These are phyloP conservation scores for Nomada lathburiana DNA, from an alignment of 2,888 invertebrate species.

Conservation along the genomic window DNA sequence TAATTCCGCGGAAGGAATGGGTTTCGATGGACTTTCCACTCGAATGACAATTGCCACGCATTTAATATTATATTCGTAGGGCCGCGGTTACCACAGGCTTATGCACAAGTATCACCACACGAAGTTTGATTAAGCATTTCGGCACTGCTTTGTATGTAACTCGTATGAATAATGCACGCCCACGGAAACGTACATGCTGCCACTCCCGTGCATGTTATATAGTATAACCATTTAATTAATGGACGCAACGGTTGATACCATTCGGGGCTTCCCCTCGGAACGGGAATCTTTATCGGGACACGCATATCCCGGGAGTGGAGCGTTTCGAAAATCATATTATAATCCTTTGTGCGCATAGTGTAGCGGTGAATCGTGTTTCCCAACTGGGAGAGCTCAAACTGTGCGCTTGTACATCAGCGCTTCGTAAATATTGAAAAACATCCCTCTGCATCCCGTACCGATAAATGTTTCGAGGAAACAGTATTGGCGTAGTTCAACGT, in stretches of 20 bases:
- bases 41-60: too few relatives aligned
- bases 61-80: too few relatives aligned
- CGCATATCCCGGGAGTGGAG: not conserved
- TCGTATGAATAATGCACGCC: not conserved
- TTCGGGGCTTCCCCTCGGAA: not conserved
- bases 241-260: slow-evolving; percentile 12
- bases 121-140: not conserved
- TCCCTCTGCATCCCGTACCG: not conserved
- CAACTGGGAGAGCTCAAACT: not conserved
- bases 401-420: not conserved
- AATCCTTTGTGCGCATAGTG: slow-evolving; percentile 26
- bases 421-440: slow-evolving; percentile 46
- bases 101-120: not conserved
- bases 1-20: too few relatives aligned
- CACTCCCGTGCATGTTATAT: not conserved
- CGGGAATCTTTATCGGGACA: slow-evolving; percentile 9
- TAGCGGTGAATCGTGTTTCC: slow-evolving; percentile 19
- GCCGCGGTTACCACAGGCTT: not conserved
- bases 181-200: not conserved
- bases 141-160: not conserved
- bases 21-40: too few relatives aligned
- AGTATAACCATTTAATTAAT: slow-evolving; percentile 17
- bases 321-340: slow-evolving; percentile 28
- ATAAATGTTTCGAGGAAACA: slow-evolving; percentile 28
- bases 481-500: not conserved